A percentile compares a stretch with the other conserved stretches of the same genome.
Evolutionary conservation across 2,888 invertebrate genomes (phyloP).

Genomic region (Carabus problematicus): DNA sequence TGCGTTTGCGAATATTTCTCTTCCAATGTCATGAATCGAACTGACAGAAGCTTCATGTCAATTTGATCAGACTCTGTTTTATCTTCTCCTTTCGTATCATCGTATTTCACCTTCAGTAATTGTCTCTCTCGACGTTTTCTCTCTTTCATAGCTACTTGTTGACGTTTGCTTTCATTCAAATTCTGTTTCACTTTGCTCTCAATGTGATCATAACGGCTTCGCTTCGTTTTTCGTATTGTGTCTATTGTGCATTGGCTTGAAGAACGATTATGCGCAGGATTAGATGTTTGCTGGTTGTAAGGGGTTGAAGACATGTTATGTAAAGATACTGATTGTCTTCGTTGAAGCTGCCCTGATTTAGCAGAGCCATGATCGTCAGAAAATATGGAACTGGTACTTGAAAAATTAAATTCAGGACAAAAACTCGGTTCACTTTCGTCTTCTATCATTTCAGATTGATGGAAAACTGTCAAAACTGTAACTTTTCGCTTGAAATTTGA

Average conservation of each 20-base stretch:
- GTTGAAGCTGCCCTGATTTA: background rate
- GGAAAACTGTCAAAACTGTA: background rate
- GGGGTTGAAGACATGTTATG: slow-evolving; percentile 23
- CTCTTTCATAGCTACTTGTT: background rate
- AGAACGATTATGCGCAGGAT: slow-evolving; percentile 4
- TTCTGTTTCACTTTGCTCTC: slow-evolving; percentile 7
- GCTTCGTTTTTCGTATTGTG: background rate
- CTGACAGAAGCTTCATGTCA: no score
- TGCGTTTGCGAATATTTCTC: background rate
- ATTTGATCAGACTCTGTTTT: no score
- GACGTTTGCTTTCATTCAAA: background rate
- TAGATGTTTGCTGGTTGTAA: background rate
- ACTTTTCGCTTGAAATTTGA: no score
- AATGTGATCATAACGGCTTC: background rate
- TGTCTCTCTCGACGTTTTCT: background rate
- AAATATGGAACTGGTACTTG: slow-evolving; percentile 17
- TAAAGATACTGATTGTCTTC: slow-evolving; percentile 19
- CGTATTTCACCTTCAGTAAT: no score
- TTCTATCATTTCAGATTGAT: slow-evolving; percentile 9
- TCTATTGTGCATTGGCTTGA: slow-evolving; percentile 1
- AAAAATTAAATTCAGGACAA: slow-evolving; percentile 10
- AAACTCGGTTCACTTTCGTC: slow-evolving; percentile 34
- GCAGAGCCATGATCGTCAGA: slow-evolving; percentile 13
- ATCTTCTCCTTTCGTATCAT: no score
- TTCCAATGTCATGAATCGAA: background rate